phyloP scores from a whole-genome alignment of 1,140 invertebrate species.

The Psix sp. region DNA sequence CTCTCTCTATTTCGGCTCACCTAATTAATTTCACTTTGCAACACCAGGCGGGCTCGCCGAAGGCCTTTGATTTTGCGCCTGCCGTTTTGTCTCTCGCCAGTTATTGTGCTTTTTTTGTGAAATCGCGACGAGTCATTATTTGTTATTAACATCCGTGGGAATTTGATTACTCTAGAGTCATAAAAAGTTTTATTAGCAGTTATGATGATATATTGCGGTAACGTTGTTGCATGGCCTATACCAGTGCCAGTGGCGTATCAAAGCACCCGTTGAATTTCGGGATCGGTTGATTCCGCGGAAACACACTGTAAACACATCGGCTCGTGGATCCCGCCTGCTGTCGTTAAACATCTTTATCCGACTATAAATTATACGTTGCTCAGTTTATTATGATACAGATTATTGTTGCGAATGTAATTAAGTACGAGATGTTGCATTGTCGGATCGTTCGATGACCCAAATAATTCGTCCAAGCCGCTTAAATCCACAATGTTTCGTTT shows the following conservation, averaged over 20 bases:
- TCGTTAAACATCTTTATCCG: constrained; percentile 47
- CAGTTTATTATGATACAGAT: constrained; percentile 38
- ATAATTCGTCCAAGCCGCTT: no score
- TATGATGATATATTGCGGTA: constrained; percentile 58
- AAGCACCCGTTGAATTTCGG: constrained; percentile 26
- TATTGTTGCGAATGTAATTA: constrained; percentile 28
- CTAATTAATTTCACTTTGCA: constrained; percentile 59
- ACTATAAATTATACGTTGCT: constrained; percentile 33
- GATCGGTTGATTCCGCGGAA: constrained; percentile 47
- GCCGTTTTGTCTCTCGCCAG: not conserved
- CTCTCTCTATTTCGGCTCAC: constrained; percentile 9
- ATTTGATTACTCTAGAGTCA: constrained; percentile 57
- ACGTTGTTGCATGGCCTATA: constrained; percentile 55
- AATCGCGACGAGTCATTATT: constrained; percentile 41
- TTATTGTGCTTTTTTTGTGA: constrained; percentile 43
- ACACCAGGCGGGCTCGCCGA: constrained; percentile 15
- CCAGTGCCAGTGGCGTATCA: constrained; percentile 35
- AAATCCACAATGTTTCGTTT: no score
- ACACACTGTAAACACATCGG: not conserved
- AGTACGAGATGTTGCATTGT: constrained; percentile 2
- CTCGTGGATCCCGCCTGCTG: constrained; percentile 16
- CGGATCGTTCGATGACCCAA: not conserved
- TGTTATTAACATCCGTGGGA: constrained; percentile 57
- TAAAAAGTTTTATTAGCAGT: constrained; percentile 62
- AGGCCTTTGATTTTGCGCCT: not conserved